These are phyloP conservation scores for Drosophila pallidifrons DNA, from an alignment of 1,140 invertebrate species.

Conservation along the genomic window DNA sequence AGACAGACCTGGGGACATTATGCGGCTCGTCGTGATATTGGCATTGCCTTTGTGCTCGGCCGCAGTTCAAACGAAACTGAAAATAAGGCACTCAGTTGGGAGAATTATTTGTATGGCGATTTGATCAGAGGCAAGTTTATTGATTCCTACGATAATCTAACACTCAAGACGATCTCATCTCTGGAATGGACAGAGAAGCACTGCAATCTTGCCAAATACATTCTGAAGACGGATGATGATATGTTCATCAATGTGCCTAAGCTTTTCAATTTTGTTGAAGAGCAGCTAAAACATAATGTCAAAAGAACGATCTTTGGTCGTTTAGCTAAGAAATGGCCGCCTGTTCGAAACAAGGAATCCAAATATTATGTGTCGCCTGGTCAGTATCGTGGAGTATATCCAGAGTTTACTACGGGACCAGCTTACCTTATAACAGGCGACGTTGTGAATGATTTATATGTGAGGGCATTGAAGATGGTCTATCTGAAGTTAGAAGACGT, in stretches of 20 bases:
- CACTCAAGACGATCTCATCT: conserved; percentile 93
- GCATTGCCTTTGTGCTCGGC: conserved; percentile 92
- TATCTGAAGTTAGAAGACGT: conserved; percentile 96
- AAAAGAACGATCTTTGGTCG: conserved; percentile 92
- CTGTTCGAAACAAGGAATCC: conserved; percentile 92
- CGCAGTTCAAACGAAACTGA: conserved; percentile 86
- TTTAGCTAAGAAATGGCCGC: conserved; percentile 92
- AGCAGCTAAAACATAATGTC: conserved; percentile 88
- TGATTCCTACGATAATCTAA: conserved; percentile 95
- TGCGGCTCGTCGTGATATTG: conserved; percentile 89
- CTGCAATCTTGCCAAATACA: conserved; percentile 90
- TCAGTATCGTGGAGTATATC: conserved; percentile 91
- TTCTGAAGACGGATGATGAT: conserved; percentile 96
- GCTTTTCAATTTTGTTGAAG: conserved; percentile 89
- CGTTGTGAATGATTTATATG: conserved; percentile 89
- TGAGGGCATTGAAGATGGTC: conserved; percentile 87
- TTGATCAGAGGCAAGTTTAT: conserved; percentile 91
- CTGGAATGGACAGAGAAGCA: conserved; percentile 93
- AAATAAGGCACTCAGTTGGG: conserved; percentile 87
- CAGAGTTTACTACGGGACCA: conserved; percentile 94
- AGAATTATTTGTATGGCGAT: conserved; percentile 91
- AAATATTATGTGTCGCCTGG: conserved; percentile 93
- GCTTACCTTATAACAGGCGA: conserved; percentile 92
- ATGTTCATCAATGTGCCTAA: conserved; percentile 95
- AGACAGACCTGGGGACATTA: conserved; percentile 95